A percentile compares a stretch with the other conserved stretches of the same genome.
phyloP scores from a whole-genome alignment of 1,140 invertebrate genomes.

The Parasteatoda tepidariorum region DNA sequence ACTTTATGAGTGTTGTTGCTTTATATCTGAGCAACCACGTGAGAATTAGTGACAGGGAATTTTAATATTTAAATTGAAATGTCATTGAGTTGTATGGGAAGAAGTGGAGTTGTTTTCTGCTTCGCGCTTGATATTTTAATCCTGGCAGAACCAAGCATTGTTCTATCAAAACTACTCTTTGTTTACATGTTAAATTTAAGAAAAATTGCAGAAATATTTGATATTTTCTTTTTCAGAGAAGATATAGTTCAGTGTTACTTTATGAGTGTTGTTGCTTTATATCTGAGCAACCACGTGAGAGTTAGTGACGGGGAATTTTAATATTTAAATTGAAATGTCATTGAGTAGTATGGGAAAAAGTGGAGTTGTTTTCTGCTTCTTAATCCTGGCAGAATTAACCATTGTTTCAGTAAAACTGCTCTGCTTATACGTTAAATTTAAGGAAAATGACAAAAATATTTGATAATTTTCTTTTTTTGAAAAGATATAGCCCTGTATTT shows the following conservation, averaged over 20 bases:
- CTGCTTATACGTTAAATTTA: too few relatives aligned
- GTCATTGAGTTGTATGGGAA: not conserved
- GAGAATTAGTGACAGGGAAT: not conserved
- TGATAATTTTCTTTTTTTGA: not conserved
- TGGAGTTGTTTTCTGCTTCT: not conserved
- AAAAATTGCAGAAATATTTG: not conserved
- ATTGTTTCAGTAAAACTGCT: too few relatives aligned
- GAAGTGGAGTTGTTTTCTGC: not conserved
- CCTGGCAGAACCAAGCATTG: too few relatives aligned
- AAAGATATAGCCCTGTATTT: too few relatives aligned
- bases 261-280: not conserved
- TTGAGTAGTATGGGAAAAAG: not conserved
- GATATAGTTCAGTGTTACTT: too few relatives aligned
- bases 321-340: slow-evolving; percentile 6
- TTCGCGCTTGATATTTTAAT: too few relatives aligned
- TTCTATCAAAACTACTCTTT: too few relatives aligned
- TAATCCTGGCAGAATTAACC: too few relatives aligned
- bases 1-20: not conserved
- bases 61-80: slow-evolving; percentile 7
- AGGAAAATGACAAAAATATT: not conserved
- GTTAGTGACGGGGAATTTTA: not conserved
- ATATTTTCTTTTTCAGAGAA: not conserved
- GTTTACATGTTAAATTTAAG: too few relatives aligned
- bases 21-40: not conserved
- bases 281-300: not conserved